Evolutionary conservation across 2,888 invertebrate genomes (phyloP).

Genomic region (Didymodactylos carnosus): DNA sequence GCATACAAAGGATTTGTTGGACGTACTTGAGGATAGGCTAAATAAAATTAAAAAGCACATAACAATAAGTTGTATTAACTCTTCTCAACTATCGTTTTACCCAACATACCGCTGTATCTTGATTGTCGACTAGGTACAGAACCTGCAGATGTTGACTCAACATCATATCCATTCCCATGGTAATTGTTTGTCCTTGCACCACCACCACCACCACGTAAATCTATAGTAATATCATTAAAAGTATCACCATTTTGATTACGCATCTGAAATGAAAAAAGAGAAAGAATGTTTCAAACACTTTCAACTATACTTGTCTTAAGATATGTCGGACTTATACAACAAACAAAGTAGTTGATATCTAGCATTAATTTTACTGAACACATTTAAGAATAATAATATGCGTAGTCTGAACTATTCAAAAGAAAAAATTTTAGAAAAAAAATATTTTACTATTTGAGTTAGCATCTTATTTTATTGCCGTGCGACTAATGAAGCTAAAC

Average conservation of each 20-base stretch:
- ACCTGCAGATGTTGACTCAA: not conserved
- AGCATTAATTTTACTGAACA: too few species aligned
- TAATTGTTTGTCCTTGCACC: not conserved
- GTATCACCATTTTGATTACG: not conserved
- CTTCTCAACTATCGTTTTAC: not conserved
- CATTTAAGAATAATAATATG: too few species aligned
- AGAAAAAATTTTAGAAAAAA: too few species aligned
- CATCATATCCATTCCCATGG: not conserved
- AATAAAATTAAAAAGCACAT: not conserved
- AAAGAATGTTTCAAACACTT: too few species aligned
- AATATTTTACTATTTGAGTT: too few species aligned
- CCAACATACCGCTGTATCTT: not conserved
- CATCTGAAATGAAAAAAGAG: not conserved
- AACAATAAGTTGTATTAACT: not conserved
- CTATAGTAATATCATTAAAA: not conserved
- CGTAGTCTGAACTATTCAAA: too few species aligned
- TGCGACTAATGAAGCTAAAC: too few species aligned
- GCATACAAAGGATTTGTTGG: conserved; percentile 14
- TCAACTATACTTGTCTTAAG: too few species aligned
- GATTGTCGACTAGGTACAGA: not conserved
- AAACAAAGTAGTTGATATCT: too few species aligned
- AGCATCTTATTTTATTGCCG: too few species aligned
- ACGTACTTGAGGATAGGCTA: conserved; percentile 13
- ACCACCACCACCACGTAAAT: not conserved
- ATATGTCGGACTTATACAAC: too few species aligned